Evolutionary conservation across 2,113 vertebrate genomes (phyloP), one percentile per base, ranked within the genome.

Genomic region (Verasper variegatus): DNA sequence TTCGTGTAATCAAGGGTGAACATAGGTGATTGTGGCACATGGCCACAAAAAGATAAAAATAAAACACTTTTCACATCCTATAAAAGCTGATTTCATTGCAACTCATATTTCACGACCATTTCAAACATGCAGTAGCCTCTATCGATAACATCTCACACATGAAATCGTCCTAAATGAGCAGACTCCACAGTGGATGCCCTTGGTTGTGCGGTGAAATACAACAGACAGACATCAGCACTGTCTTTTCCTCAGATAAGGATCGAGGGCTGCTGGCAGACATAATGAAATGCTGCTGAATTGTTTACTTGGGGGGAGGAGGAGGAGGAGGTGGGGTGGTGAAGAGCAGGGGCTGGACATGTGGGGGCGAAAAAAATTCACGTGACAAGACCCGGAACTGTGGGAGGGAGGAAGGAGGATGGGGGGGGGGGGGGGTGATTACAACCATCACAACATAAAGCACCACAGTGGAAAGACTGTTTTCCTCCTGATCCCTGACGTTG

Each of bases 321-420:
- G 40, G 40, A 60, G 63, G n/a, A 20, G 64, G 73, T 72, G 40
- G 37, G 62, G 64, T 4, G 62, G 64, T 6, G 72, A 27, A 3
- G 66, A 67, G 55, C 45, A 66, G 59, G 68, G 40, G 40, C 8
- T 42, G 55, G 7, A 71, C 68, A 78, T 81, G 83, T 90, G 91
- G 86, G 80, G 85, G 85, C 71, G 80, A 76, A 51, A n/a, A n/a
- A 31, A 23, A 57, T 64, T 85, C 89, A 88, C 83, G 84, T 90
- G 90, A 76, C 61, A 9, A 42, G 69, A 85, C 74, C 78, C 76
- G 74, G 88, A 89, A 87, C 26, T 74, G 67, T 57, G 62, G 31
- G 31, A 31, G 31, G 31, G 31, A 31, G 31, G 31, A 24, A 24
- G 24, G 24, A 37, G 76, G 40, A n/a, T n/a, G 60, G 18, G 35